phyloP scores from a whole-genome alignment of 1,140 invertebrate genomes.

The Drosophila melanogaster region Release_6_plus_ISO1_MT NT_037436.4:12440501-12441000 shows the following conservation, averaged over 20 bases:
- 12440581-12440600: not conserved
- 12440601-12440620: not conserved
- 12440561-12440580: not conserved
- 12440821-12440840: no score
- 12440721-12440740: constrained; percentile 85
- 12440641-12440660: constrained; percentile 21
- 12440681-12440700: constrained; percentile 84
- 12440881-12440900: constrained; percentile 68
- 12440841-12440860: constrained; percentile 20
- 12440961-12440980: constrained; percentile 29
- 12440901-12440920: constrained; percentile 36
- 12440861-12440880: constrained; percentile 71
- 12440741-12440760: constrained; percentile 78
- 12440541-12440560: constrained; percentile 16
- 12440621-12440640: constrained; percentile 47
- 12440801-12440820: no score
- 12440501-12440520: constrained; percentile 21
- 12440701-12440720: constrained; percentile 84
- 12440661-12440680: constrained; percentile 84
- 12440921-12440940: constrained; percentile 10
- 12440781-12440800: no score
- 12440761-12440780: constrained; percentile 1
- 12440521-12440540: constrained; percentile 21
- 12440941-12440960: constrained; percentile 23
- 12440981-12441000: constrained; percentile 15